These are phyloP conservation scores for Ephestia elutella DNA, from an alignment of 1,140 invertebrate species.

Conservation along the genomic window DNA sequence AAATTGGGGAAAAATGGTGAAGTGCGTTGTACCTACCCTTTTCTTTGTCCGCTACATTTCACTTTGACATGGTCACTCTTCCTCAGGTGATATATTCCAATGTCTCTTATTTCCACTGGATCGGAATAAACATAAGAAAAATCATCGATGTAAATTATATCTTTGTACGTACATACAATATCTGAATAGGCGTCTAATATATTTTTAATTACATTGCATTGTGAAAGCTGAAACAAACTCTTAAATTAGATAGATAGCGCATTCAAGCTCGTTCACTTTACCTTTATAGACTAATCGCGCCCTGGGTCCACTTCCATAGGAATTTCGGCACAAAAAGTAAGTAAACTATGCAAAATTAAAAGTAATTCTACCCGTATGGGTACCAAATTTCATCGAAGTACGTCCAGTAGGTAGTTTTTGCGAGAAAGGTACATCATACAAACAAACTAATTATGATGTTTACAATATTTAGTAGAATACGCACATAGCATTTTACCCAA, in stretches of 20 bases:
- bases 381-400: no score
- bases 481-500: slow-evolving; percentile 62
- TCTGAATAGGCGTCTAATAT: neutral
- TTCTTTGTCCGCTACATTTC: neutral
- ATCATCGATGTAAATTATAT: slow-evolving; percentile 11
- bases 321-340: no score
- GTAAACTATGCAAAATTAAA: no score
- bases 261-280: no score
- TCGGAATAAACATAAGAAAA: neutral
- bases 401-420: no score
- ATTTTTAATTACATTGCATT: slow-evolving; percentile 7
- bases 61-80: slow-evolving; percentile 12
- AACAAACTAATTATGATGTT: no score
- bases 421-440: no score
- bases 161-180: slow-evolving; percentile 9
- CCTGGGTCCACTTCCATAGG: no score
- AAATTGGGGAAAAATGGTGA: neutral
- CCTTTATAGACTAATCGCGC: no score
- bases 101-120: neutral
- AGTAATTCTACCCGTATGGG: no score
- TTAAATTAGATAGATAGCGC: no score
- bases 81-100: neutral
- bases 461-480: no score
- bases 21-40: neutral
- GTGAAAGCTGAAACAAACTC: slow-evolving; percentile 12